Base-by-base conservation (phyloP, 2,797 vertebrate genomes). In the Podarcis siculus region DNA sequence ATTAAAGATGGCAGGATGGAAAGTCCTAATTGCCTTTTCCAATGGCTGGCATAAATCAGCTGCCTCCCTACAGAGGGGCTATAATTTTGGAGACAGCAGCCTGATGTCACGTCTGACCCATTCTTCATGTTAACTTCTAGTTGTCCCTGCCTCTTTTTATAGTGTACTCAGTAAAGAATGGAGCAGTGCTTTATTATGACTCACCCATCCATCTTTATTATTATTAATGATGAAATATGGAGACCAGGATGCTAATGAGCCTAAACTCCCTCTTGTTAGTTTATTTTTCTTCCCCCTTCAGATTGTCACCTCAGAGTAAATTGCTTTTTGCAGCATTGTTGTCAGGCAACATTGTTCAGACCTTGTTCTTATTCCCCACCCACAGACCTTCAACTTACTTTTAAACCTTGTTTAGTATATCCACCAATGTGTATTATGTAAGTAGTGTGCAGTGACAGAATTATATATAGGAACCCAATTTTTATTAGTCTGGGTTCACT, bases 301-400 rank as follows among this genome's bases (percentile, higher is more conserved):
- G 89, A 92, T 89, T 96, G 95, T 96, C 96, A 94, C 93, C 94
- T 94, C 90, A 72, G 92, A 95, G 94, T 91, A 96, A 97, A 96
- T 96, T 90, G 91, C 93, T 95, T 95, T 82, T 91, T 92, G 88
- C 93, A 87, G 93, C 95, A 81, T 95, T 95, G 96, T 96, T 96
- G 96, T 95, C 95, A 94, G 95, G 94, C 96, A 94, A 95, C 95
- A 93, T 95, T 80, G 95, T 89, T 92, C 91, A 93, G 82, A 91
- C 21, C 25, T 73, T 37, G 35, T 21, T 39, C 61, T 64, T 49
- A 90, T 75, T 82, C 96, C 96, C 96, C 8, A 35, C 78, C 37
- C 3, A 89, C 89, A 90, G 88, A 58, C 19, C 86, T 91, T 69
- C 84, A 21, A n/a, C 89, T 95, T 91, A 92, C 32, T 90, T 93